Evolutionary conservation across 2,888 invertebrate species (phyloP), one percentile per base, ranked within the genome.

Genomic region (Molorchus minor): DNA sequence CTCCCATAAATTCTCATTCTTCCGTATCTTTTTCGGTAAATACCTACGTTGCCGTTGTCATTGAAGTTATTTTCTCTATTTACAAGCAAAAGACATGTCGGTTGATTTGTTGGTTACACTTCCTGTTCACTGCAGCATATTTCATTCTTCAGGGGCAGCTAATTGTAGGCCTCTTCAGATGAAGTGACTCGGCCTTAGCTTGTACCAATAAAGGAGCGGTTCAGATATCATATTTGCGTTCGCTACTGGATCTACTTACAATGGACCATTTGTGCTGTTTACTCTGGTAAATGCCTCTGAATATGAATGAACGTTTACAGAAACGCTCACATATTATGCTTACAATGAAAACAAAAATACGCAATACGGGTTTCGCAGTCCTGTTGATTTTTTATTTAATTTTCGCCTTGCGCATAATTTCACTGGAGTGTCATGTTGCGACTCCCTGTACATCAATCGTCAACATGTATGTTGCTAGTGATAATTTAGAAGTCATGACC

Each of bases 171-270:
- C 59, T 56, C 64, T 64, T 58, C 46, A 20, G 21, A 36, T 55
- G 49, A 49, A 55, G 52, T 53, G 52, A 55, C 30, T 29, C 33
- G 40, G 46, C 53, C 53, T 54, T 30, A 41, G 46, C 59, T 59
- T 59, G 19, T 43, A 38, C 25, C 36, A 58, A 59, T 44, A 63
- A 63, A 65, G 65, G 65, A 59, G 65, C 56, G 65, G 58, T 56
- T 47, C 41, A 44, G 56, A 45, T 41, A 38, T 61, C 54, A 36
- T 61, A 55, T 61, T 61, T 57, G 53, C 43, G 43, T 57, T 61
- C 17, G 61, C 61, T 61, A 61, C 61, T 61, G 57, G 57, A 40
- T 57, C 57, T 54, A 54, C 54, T 57, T 30, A 46, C 46, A 46
- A 35, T 17, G 43, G 30, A 30, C 35, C 56, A 45, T 54, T 54